These are phyloP conservation scores for Sebastiscus albofasciatus DNA, from an alignment of 2,797 vertebrate genomes.

Conservation along the genomic window DNA sequence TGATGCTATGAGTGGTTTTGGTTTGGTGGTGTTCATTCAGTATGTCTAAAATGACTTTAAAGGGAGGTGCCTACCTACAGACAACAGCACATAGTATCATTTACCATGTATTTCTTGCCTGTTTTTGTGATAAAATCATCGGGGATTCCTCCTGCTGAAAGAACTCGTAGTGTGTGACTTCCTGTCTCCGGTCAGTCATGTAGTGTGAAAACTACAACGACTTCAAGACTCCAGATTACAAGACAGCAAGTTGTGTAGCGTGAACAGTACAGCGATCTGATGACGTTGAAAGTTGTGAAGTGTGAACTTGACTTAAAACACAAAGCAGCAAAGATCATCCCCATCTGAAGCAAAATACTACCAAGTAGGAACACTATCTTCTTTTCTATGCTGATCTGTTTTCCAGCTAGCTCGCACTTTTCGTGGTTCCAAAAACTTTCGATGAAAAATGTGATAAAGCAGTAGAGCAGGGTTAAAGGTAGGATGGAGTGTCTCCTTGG, in stretches of 20 bases:
- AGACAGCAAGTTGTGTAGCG: too few species aligned
- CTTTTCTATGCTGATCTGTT: conserved; percentile 9
- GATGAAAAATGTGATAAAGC: conserved; percentile 41
- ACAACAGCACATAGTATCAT: background rate
- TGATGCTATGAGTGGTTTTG: background rate
- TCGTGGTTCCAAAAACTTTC: conserved; percentile 1
- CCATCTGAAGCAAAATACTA: background rate
- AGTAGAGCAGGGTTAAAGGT: conserved; percentile 44
- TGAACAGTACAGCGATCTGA: too few species aligned
- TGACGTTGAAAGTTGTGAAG: background rate
- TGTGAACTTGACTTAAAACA: background rate
- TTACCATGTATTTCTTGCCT: fast-evolving
- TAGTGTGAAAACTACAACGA: too few species aligned
- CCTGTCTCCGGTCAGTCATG: too few species aligned
- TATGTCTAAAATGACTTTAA: background rate
- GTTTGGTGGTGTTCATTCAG: background rate
- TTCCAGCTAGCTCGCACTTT: background rate
- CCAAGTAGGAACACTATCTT: background rate
- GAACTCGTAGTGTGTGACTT: too few species aligned
- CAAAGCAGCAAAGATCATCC: background rate
- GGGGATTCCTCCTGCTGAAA: too few species aligned
- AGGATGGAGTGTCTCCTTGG: conserved; percentile 22
- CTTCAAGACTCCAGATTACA: too few species aligned
- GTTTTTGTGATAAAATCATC: too few species aligned
- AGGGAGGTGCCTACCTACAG: background rate